Evolutionary conservation across 2,113 vertebrate species (phyloP).

Genomic region (Entosphenus tridentatus): DNA sequence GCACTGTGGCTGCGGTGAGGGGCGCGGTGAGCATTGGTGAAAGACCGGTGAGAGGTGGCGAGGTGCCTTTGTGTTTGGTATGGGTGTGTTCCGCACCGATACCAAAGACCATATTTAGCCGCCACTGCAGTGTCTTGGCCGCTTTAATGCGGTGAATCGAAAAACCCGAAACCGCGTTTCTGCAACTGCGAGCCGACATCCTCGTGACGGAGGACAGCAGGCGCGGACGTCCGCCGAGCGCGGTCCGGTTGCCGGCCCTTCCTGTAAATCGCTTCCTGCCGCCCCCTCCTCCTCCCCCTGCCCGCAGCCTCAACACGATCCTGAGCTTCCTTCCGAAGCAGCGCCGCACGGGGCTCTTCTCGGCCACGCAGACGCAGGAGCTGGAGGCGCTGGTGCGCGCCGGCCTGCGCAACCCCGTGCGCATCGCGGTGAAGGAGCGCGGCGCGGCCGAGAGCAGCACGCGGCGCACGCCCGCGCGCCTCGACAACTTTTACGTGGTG

Average conservation of each 20-base stretch:
- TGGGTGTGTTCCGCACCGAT: too few species aligned
- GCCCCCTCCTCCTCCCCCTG: not conserved
- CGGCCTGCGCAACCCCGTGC: slow-evolving; percentile 69
- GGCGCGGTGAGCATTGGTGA: too few species aligned
- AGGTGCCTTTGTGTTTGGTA: too few species aligned
- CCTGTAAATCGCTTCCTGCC: not conserved
- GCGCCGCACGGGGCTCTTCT: slow-evolving; percentile 74
- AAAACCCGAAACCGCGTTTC: too few species aligned
- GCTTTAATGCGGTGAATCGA: too few species aligned
- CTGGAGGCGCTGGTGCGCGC: slow-evolving; percentile 80
- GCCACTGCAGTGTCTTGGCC: too few species aligned
- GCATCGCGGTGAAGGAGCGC: slow-evolving; percentile 77
- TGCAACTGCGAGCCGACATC: too few species aligned
- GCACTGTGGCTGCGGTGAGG: too few species aligned
- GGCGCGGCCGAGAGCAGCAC: slow-evolving; percentile 32
- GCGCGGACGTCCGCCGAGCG: not conserved
- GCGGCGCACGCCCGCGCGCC: slow-evolving; percentile 60
- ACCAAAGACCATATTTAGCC: too few species aligned
- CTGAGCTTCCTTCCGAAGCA: slow-evolving; percentile 65
- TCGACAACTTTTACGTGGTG: slow-evolving; percentile 72
- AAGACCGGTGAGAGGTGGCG: too few species aligned
- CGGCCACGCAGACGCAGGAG: slow-evolving; percentile 86
- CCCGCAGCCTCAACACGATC: slow-evolving; percentile 55
- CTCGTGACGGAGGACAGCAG: not conserved
- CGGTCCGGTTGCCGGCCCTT: not conserved